Evolutionary conservation across 2,113 vertebrate genomes (phyloP), one percentile per base, ranked within the genome.

Genomic region (Gallinago media): DNA sequence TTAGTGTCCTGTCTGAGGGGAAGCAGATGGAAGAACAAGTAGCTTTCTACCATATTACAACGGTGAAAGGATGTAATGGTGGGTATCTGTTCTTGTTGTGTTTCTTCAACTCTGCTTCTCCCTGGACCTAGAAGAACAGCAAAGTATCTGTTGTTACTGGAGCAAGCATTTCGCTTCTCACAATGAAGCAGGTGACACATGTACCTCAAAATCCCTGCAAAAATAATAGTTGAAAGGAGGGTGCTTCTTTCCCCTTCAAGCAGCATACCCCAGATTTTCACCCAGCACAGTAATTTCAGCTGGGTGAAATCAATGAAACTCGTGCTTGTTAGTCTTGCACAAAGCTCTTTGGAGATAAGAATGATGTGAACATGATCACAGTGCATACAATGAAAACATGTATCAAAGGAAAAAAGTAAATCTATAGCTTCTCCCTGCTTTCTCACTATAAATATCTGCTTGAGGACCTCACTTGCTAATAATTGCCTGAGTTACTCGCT

Each of bases 41-140:
- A 58, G n/a, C 3, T 0, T 36, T 29, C 8, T 63, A 70, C 50
- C 17, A 4, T 31, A 6, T 58, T 7, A 8, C n/a, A 36, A 0
- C 8, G 9, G 38, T 25, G 70, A 62, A 80, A 67, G 3, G 23
- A 23, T 65, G 44, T 10, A 18, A 11, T 8, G 7, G 11, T 58
- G 21, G 9, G 1, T 36, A 11, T 56, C 34, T 73, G 7, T 12
- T 92, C 18, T 23, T 56, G 20, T 12, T 26, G 27, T n/a, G 8
- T 58, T 65, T 54, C 74, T 71, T 75, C 46, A 38, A 9, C 15
- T 86, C 72, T 83, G 40, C 6, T 90, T 84, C 46, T 86, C 21
- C 25, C 23, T 42, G 25, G 20, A 71, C 42, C 7, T 50, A 46
- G 47, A 55, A 38, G 7, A 85, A 5, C 8, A 54, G 19, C 32